Conservation (phyloP, 2,888 invertebrate genomes). For the Pseudeuparius sepicola region DNA sequence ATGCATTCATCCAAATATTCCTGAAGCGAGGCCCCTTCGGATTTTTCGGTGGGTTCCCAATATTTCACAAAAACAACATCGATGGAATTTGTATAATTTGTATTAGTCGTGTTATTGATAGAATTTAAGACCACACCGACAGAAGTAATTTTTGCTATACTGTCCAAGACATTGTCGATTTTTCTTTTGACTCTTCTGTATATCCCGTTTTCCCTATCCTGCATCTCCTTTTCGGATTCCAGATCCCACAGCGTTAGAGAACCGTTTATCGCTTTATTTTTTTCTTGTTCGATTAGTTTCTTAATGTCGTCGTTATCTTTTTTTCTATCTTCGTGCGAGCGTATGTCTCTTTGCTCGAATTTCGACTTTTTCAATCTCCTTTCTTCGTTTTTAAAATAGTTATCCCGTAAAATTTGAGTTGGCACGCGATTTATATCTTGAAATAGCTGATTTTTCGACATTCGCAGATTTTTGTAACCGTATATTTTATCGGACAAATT, state of each 20-base stretch:
- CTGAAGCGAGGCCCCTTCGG: constrained; percentile 43
- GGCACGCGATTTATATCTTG: constrained; percentile 36
- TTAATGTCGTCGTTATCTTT: constrained; percentile 34
- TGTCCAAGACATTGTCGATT: constrained; percentile 22
- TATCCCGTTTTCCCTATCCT: constrained; percentile 37
- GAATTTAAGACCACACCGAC: constrained; percentile 35
- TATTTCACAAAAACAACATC: constrained; percentile 66
- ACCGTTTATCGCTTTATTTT: constrained; percentile 26
- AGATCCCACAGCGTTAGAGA: constrained; percentile 44
- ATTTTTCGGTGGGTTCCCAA: constrained; percentile 52
- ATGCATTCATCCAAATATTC: constrained; percentile 54
- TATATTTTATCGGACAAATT: constrained; percentile 32
- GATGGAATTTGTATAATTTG: constrained; percentile 37
- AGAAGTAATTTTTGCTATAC: constrained; percentile 34
- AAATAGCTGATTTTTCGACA: constrained; percentile 33
- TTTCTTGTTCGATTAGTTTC: constrained; percentile 32
- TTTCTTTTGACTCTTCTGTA: constrained; percentile 33
- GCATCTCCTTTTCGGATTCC: constrained; percentile 46
- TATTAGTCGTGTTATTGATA: constrained; percentile 23
- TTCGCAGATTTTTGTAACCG: constrained; percentile 35
- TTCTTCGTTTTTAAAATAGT: constrained; percentile 37
- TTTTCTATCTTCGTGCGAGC: constrained; percentile 33
- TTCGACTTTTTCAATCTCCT: constrained; percentile 33
- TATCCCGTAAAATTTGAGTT: constrained; percentile 37
- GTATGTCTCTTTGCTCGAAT: constrained; percentile 37